Percentiles rank a stretch among this genome's conserved stretches.
Conservation (phyloP, 2,888 invertebrate species). For the Aphidius colemani region DNA sequence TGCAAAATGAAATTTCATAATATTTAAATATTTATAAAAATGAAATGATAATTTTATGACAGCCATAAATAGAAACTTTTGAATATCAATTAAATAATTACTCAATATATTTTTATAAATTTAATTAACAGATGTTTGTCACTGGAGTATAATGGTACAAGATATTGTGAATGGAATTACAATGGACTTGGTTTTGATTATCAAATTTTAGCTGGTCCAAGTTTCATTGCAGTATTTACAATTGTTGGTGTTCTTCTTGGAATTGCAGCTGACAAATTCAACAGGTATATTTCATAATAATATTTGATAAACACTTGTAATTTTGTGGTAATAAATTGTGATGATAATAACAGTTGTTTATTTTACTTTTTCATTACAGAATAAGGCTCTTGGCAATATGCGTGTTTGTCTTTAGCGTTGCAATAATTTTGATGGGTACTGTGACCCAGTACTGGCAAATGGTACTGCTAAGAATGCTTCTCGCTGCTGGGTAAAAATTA, state of each 20-base stretch:
- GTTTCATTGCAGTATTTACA: conserved; percentile 90
- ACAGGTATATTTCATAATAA: conserved; percentile 53
- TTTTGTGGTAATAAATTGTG: conserved; percentile 7
- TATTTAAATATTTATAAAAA: neutral
- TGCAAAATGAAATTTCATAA: neutral
- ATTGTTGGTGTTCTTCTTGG: conserved; percentile 85
- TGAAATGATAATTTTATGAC: neutral
- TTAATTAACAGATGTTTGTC: conserved; percentile 65
- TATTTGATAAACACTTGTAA: neutral
- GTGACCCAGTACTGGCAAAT: conserved; percentile 90
- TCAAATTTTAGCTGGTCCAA: conserved; percentile 90
- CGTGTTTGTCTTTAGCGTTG: conserved; percentile 79
- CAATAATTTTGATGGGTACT: conserved; percentile 83
- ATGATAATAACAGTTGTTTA: neutral
- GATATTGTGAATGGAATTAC: conserved; percentile 90
- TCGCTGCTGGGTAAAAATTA: conserved; percentile 75
- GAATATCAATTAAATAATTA: neutral
- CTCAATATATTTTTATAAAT: neutral
- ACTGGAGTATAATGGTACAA: conserved; percentile 71
- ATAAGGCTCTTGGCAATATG: conserved; percentile 77
- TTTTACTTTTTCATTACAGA: conserved; percentile 56
- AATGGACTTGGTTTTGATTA: conserved; percentile 91
- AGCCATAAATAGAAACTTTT: neutral
- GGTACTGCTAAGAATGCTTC: conserved; percentile 80
- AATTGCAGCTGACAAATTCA: conserved; percentile 74